phyloP scores from a whole-genome alignment of 2,797 vertebrate species.

The Otolemur crassicaudatus region DNA sequence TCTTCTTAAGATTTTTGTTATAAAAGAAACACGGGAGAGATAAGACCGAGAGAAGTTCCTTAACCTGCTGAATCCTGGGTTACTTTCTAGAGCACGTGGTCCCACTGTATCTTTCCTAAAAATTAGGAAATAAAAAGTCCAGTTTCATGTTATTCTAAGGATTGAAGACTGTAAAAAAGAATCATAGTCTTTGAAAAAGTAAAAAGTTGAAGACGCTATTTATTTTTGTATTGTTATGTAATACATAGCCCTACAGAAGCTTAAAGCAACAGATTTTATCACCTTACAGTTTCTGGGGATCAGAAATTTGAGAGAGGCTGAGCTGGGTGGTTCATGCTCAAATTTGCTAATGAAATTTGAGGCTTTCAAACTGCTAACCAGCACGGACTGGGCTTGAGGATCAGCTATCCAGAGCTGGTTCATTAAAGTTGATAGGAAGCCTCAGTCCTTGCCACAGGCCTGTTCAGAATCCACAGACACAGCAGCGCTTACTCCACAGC shows the following conservation, averaged over 20 bases:
- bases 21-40: background rate
- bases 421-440: background rate
- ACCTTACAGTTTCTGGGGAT: background rate
- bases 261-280: background rate
- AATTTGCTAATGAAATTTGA: background rate
- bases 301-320: background rate
- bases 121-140: background rate
- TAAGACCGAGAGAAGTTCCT: background rate
- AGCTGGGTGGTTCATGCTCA: background rate
- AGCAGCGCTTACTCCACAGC: background rate
- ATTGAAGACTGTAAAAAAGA: background rate
- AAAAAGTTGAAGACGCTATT: background rate
- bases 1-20: background rate
- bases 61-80: background rate
- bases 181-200: background rate
- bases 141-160: background rate
- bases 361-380: background rate
- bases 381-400: background rate
- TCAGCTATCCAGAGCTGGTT: background rate
- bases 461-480: background rate
- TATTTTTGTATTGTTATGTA: background rate
- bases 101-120: background rate
- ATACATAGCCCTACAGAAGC: background rate
- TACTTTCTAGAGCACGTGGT: background rate
- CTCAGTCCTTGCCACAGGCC: background rate